A percentile compares a stretch with the other conserved stretches of the same genome.
phyloP scores from a whole-genome alignment of 1,140 invertebrate species.

The Conus betulinus region DNA sequence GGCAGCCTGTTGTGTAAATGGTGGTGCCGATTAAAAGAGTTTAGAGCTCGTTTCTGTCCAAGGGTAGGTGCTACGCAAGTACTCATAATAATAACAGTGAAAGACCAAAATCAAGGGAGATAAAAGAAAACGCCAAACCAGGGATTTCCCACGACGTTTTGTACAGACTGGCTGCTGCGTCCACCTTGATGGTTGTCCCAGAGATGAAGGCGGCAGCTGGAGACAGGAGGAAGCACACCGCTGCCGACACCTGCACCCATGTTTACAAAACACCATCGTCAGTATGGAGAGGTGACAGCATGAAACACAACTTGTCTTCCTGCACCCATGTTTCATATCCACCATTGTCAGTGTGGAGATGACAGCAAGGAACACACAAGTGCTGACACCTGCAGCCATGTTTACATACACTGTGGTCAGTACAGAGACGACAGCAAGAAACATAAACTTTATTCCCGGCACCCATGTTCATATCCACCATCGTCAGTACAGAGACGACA shows the following conservation, averaged over 20 bases:
- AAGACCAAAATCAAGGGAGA: background rate
- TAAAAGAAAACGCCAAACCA: constrained; percentile 48
- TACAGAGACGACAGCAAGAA: background rate
- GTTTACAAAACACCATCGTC: background rate
- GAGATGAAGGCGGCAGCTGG: constrained; percentile 77
- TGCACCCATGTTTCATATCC: too few relatives aligned
- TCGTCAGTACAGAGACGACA: background rate
- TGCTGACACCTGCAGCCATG: too few relatives aligned
- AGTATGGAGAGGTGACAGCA: too few relatives aligned
- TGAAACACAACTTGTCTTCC: too few relatives aligned
- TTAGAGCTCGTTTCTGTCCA: background rate
- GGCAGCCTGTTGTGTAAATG: background rate
- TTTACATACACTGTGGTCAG: background rate
- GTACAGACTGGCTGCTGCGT: constrained; percentile 74
- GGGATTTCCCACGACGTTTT: constrained; percentile 55
- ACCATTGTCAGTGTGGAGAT: too few relatives aligned
- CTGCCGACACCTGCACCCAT: constrained; percentile 68
- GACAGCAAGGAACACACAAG: too few relatives aligned
- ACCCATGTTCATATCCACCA: too few relatives aligned
- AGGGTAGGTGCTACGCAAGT: background rate
- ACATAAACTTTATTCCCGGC: too few relatives aligned
- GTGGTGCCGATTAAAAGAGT: background rate
- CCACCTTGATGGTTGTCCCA: constrained; percentile 76
- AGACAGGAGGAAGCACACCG: constrained; percentile 77
- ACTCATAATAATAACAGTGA: background rate